A percentile compares a stretch with the other conserved stretches of the same genome.
Evolutionary conservation across 2,113 vertebrate species (phyloP).

Genomic region (Malurus cyaneus): DNA sequence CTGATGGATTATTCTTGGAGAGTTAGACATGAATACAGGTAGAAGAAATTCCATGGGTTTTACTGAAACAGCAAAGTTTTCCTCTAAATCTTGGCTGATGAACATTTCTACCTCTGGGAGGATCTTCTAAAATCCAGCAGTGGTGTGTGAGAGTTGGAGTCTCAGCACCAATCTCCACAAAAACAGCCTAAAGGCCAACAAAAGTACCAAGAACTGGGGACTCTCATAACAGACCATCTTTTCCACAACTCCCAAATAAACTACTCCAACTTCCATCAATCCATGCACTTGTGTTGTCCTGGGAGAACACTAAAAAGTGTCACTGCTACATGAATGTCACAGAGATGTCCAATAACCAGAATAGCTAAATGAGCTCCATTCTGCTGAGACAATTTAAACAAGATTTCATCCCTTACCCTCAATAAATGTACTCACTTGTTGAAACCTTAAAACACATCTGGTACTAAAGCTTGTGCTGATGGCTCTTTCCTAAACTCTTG

Average conservation of each 20-base stretch:
- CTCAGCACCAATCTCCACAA: neutral
- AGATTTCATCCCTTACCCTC: neutral
- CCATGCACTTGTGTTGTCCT: neutral
- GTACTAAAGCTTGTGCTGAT: neutral
- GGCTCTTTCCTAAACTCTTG: neutral
- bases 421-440: neutral
- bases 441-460: neutral
- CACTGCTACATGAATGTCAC: neutral
- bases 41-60: neutral
- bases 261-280: neutral
- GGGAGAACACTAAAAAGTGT: neutral
- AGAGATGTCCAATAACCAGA: neutral
- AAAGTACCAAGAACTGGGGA: neutral
- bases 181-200: neutral
- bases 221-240: neutral
- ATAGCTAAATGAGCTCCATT: neutral
- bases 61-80: neutral
- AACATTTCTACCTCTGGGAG: neutral
- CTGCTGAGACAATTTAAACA: neutral
- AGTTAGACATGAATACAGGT: slow-evolving; percentile 9
- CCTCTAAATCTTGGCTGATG: neutral
- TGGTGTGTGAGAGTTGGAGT: neutral
- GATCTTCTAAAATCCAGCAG: neutral
- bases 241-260: neutral
- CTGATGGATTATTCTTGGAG: slow-evolving; percentile 15